Conservation (phyloP, 2,797 vertebrate species). For the Leucoraja ocellata region DNA sequence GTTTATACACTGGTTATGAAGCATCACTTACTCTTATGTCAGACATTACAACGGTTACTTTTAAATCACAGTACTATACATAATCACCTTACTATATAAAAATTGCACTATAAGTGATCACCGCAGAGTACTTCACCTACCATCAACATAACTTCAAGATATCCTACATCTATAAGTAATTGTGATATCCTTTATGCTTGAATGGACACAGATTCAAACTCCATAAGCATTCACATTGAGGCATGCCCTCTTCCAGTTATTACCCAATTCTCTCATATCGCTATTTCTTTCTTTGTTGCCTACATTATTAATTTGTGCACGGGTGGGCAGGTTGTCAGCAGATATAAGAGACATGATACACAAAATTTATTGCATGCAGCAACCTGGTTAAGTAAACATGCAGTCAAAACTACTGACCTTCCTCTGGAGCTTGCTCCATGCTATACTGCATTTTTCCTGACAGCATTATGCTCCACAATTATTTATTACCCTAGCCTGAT, state of each 20-base stretch:
- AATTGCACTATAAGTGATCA: constrained; percentile 87
- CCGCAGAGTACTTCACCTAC: constrained; percentile 95
- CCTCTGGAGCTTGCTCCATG: constrained; percentile 60
- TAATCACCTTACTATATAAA: constrained; percentile 91
- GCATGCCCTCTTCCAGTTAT: constrained; percentile 66
- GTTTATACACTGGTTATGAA: constrained; percentile 74
- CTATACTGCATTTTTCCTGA: constrained; percentile 58
- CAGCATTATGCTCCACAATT: constrained; percentile 62
- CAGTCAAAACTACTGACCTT: constrained; percentile 70
- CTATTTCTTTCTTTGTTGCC: constrained; percentile 55
- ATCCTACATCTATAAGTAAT: constrained; percentile 76
- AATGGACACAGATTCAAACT: constrained; percentile 57
- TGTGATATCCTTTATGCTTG: constrained; percentile 62
- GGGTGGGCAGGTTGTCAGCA: constrained; percentile 64
- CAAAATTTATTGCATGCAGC: constrained; percentile 92
- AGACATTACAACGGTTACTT: constrained; percentile 89
- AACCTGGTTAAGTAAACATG: constrained; percentile 91
- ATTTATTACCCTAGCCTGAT: constrained; percentile 78
- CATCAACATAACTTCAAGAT: constrained; percentile 77
- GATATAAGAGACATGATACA: constrained; percentile 74
- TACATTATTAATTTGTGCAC: constrained; percentile 74
- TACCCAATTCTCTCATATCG: constrained; percentile 51
- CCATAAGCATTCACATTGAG: constrained; percentile 62
- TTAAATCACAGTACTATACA: constrained; percentile 98
- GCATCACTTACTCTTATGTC: constrained; percentile 82